Evolutionary conservation across 2,797 vertebrate species (phyloP), one percentile per base, ranked within the genome.

Genomic region (Austrolebias charrua): DNA sequence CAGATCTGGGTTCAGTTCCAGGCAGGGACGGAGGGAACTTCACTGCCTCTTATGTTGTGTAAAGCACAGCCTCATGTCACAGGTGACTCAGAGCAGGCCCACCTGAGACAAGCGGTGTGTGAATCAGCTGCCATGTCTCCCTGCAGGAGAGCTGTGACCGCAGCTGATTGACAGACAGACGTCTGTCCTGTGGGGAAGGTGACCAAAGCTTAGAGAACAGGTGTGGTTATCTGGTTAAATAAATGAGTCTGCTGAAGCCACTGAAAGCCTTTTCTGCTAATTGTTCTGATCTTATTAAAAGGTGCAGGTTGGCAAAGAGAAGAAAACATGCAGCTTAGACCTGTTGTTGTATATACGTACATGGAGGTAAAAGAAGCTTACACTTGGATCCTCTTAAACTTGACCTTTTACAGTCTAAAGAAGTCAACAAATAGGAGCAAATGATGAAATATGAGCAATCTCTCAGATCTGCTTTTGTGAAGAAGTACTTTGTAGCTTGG

Each of bases 331-430:
- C 73, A 70, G 75, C 78, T 79, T 85, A 82, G 59, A 61, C 1
- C 11, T 71, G 66, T n/a, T 48, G 18, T 14, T 67, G 52, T 54
- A 76, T 71, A 63, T 59, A 69, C n/a, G n/a, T n/a, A n/a, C 44
- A 44, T 69, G 38, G 60, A 81, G 63, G 61, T 57, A 60, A 71
- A 60, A 79, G 56, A 57, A 76, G 78, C 81, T 87, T 86, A 75
- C 72, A 9, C 28, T 62, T 52, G 47, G 89, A 91, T 90, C 90
- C 71, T 81, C 72, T 89, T 88, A 90, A 78, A 71, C 45, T 62
- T 63, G 67, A 84, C 60, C 73, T 79, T 63, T 63, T 48, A 51
- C 46, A 46, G 51, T 63, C 60, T 80, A 44, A 73, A 71, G 62
- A 40, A 40, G 38, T 12, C 38, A 12, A 40, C 38, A 13, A 40